phyloP scores from a whole-genome alignment of 2,888 invertebrate genomes.

The Macropis europaea region DNA sequence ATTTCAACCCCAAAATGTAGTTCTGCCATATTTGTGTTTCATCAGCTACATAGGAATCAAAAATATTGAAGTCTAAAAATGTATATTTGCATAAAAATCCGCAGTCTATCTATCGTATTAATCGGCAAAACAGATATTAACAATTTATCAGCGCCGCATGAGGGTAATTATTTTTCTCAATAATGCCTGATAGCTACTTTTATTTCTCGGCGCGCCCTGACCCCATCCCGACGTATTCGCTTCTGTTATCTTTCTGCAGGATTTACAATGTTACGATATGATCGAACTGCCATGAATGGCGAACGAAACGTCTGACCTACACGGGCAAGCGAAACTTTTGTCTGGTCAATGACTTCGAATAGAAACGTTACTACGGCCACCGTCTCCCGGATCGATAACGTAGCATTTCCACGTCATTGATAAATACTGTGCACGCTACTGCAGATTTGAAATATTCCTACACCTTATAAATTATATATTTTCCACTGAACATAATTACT shows the following conservation, averaged over 20 bases:
- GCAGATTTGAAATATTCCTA: not conserved
- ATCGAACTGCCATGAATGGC: constrained; percentile 34
- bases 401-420: not conserved
- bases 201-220: not conserved
- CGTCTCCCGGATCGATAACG: constrained; percentile 17
- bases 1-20: no score
- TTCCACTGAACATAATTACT: no score
- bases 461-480: no score
- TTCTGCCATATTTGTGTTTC: no score
- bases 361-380: not conserved
- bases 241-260: not conserved
- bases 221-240: not conserved
- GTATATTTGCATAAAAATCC: no score
- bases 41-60: no score
- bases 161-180: not conserved
- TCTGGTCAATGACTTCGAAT: constrained; percentile 30
- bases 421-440: not conserved
- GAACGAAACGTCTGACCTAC: constrained; percentile 20
- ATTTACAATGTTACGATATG: constrained; percentile 13
- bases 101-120: no score
- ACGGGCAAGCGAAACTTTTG: constrained; percentile 4
- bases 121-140: not conserved
- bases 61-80: no score
- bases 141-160: not conserved
- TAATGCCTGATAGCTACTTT: not conserved